Percentiles rank a stretch among this genome's conserved stretches.
Conservation (phyloP, 2,888 invertebrate species). For the Blera fallax region DNA sequence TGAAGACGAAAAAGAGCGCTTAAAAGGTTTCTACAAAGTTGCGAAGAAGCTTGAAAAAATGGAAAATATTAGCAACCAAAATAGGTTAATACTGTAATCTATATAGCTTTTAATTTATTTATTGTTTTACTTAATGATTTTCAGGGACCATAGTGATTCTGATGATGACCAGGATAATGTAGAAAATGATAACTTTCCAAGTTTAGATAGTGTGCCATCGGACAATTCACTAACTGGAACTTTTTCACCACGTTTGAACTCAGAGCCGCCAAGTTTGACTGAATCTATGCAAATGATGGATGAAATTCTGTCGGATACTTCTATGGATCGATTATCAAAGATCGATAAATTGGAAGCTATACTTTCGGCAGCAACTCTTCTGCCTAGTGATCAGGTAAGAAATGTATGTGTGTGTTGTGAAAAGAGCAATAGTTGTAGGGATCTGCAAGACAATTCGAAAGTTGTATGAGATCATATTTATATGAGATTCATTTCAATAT, state of each 20-base stretch:
- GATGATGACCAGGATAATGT: conserved; percentile 88
- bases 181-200: conserved; percentile 87
- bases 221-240: conserved; percentile 86
- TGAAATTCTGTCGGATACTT: conserved; percentile 90
- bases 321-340: conserved; percentile 92
- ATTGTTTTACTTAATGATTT: background rate
- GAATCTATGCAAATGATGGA: conserved; percentile 96
- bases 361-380: conserved; percentile 89
- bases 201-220: conserved; percentile 90
- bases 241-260: conserved; percentile 88
- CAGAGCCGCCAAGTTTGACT: conserved; percentile 91
- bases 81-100: conserved; percentile 81
- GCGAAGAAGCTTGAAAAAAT: conserved; percentile 95
- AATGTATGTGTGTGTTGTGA: background rate
- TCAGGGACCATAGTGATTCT: conserved; percentile 87
- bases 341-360: conserved; percentile 94
- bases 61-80: conserved; percentile 89
- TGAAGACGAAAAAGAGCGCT: conserved; percentile 95
- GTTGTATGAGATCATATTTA: too few species aligned
- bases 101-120: background rate
- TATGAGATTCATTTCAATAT: too few species aligned
- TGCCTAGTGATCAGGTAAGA: conserved; percentile 84
- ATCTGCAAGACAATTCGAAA: too few species aligned
- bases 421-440: too few species aligned
- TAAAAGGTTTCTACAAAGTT: conserved; percentile 95